These are phyloP conservation scores for Tinamus guttatus DNA, from an alignment of 2,113 vertebrate species.

Conservation along the genomic window DNA sequence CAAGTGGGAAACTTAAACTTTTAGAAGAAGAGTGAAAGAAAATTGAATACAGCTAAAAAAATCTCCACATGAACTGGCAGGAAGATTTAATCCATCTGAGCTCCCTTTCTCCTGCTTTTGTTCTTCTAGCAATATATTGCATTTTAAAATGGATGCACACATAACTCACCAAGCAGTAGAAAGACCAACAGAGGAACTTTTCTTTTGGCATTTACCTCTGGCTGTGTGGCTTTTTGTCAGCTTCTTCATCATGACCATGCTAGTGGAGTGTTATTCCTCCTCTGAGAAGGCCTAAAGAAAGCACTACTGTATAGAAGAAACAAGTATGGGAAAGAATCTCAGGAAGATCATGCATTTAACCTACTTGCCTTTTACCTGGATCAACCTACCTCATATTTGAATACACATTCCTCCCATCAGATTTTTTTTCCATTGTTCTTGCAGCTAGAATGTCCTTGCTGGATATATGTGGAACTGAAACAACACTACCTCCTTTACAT, in stretches of 20 bases:
- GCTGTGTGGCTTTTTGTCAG: not conserved
- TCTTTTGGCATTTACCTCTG: not conserved
- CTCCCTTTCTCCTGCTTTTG: not conserved
- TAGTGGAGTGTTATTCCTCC: not conserved
- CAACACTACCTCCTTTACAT: not conserved
- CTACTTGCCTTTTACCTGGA: not conserved
- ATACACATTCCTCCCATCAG: not conserved
- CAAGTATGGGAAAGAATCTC: fast-evolving
- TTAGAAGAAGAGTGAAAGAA: not conserved
- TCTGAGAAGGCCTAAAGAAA: not conserved
- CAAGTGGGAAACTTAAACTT: not conserved
- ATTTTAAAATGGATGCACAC: not conserved
- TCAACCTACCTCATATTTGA: not conserved
- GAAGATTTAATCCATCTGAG: not conserved
- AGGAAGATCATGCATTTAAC: not conserved
- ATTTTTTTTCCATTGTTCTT: not conserved
- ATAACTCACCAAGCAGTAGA: not conserved
- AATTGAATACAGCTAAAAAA: not conserved
- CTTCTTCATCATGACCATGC: not conserved
- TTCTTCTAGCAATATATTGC: not conserved
- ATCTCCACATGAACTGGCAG: not conserved
- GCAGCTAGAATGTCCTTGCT: not conserved
- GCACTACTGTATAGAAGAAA: not conserved
- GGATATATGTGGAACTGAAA: not conserved
- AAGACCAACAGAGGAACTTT: not conserved